Evolutionary conservation across 92 coral and sea anemone species (phyloP), one percentile per base, ranked within the genome.

Genomic region (Phymanthus crucifer): DNA sequence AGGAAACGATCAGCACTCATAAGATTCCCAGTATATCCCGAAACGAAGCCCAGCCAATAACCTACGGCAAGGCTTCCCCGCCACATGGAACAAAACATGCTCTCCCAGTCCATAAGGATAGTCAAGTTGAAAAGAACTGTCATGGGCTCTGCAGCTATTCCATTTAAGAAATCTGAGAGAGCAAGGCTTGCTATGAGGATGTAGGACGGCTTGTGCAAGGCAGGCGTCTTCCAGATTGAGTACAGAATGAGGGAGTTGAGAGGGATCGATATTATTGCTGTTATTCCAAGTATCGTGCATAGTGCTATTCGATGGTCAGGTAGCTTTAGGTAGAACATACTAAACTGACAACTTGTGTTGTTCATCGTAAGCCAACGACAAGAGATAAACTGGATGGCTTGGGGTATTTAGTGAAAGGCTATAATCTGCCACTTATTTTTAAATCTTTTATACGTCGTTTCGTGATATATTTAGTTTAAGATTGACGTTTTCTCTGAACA

Each of bases 121-220:
- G 71, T 29, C 7, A 29, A 3, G n/a, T 66, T 66, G 38, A 11
- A 1, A 8, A 66, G 8, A 31, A 29, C n/a, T 3, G 7, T 29
- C 19, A 66, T 7, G 5, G 71, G 71, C 71, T 23, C 37, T 5
- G 14, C 71, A 31, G 32, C 0, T 2, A 23, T 18, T 6, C 71
- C 71, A 31, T 6, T 4, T 3, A 31, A 1, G 10, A 66, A 66
- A 18, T 66, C 71, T 66, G 40, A 17, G 8, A 66, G 40, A 66
- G 40, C 71, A 66, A 66, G 71, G 32, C 32, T 66, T 21, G 71
- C 40, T 31, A 66, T 66, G 18, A 66, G 32, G 23, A 66, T 34
- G 71, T 66, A 66, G 16, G 71, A 66, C 18, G 71, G 71, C 40
- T 66, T 66, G 8, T 66, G 71, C 14, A 66, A 29, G 32, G 31